These are phyloP conservation scores for Percina caprodes DNA, from an alignment of 2,113 vertebrate species.

Conservation along the genomic window DNA sequence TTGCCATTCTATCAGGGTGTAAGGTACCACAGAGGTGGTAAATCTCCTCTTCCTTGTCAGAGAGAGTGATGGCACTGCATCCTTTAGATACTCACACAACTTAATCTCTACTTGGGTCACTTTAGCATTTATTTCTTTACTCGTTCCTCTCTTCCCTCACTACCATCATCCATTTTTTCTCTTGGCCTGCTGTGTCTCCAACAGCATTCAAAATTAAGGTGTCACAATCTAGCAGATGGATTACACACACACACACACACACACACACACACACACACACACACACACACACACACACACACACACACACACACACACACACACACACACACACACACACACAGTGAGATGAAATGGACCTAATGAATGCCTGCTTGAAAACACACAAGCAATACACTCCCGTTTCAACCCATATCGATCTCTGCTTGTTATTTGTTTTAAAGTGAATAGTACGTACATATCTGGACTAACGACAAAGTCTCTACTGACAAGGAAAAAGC, in stretches of 20 bases:
- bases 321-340: constrained; percentile 46
- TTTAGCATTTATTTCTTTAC: constrained; percentile 85
- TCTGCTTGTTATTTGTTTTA: constrained; percentile 70
- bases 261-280: constrained; percentile 31
- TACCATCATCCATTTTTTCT: constrained; percentile 43
- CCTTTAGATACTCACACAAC: constrained; percentile 55
- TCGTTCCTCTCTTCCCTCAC: constrained; percentile 74
- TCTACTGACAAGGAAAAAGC: constrained; percentile 66
- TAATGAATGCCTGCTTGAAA: constrained; percentile 70
- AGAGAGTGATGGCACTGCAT: constrained; percentile 44
- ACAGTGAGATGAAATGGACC: constrained; percentile 73
- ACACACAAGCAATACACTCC: constrained; percentile 54
- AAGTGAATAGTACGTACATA: constrained; percentile 46
- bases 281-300: constrained; percentile 30
- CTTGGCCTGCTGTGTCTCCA: constrained; percentile 89
- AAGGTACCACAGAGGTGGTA: constrained; percentile 50
- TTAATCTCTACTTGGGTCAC: constrained; percentile 35
- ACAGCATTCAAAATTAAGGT: constrained; percentile 88
- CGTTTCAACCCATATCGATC: constrained; percentile 82
- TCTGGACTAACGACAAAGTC: constrained; percentile 55
- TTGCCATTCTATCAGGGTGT: constrained; percentile 78
- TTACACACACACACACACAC: constrained; percentile 34
- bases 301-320: neutral
- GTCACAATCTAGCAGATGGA: constrained; percentile 89
- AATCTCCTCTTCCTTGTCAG: constrained; percentile 61